Percentiles rank a stretch among this genome's conserved stretches.
These are phyloP conservation scores for Tretioscincus oriximinensis DNA, from an alignment of 2,113 vertebrate genomes.

Conservation along the genomic window DNA sequence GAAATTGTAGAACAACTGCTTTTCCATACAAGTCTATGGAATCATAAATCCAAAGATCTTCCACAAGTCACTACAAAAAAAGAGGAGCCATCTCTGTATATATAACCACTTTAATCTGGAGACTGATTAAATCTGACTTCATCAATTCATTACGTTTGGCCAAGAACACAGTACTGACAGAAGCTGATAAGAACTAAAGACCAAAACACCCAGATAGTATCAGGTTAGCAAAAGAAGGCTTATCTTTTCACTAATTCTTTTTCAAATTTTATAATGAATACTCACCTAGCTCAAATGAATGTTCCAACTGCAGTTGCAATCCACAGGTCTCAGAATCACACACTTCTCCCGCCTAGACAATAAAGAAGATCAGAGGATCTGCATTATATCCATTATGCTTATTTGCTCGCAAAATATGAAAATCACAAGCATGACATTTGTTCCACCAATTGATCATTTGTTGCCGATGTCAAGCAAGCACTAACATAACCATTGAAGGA, in stretches of 20 bases:
- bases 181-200: too few relatives aligned
- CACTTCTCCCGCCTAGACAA: constrained; percentile 71
- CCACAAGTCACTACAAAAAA: too few relatives aligned
- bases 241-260: too few relatives aligned
- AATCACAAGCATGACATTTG: background rate
- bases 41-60: background rate
- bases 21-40: background rate
- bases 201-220: too few relatives aligned
- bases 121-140: too few relatives aligned
- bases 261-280: background rate
- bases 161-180: too few relatives aligned
- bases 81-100: background rate
- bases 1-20: background rate
- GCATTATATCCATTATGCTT: background rate
- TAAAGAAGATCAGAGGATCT: background rate
- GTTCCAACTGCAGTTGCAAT: constrained; percentile 81
- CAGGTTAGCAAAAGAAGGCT: too few relatives aligned
- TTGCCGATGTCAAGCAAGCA: background rate
- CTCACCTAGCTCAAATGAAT: constrained; percentile 90
- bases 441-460: too few relatives aligned
- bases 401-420: background rate
- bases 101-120: background rate
- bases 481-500: background rate
- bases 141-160: too few relatives aligned
- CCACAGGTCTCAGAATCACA: constrained; percentile 78